Percentiles rank a stretch among this genome's conserved stretches.
Evolutionary conservation across 2,113 vertebrate species (phyloP).

Genomic region (Oryzias celebensis): DNA sequence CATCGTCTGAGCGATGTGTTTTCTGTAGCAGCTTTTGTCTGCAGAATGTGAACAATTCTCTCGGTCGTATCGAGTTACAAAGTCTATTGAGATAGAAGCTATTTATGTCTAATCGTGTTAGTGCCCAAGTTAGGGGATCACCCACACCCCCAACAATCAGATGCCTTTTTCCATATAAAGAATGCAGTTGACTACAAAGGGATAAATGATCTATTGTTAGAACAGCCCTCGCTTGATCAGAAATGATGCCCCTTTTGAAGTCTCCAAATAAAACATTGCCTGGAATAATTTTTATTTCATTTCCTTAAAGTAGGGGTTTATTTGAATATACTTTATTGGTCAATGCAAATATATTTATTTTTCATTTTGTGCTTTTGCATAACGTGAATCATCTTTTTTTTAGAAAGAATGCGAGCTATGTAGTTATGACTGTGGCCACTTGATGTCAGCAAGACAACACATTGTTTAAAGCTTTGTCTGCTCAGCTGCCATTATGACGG

Average conservation of each 20-base stretch:
- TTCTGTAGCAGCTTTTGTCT: slow-evolving; percentile 31
- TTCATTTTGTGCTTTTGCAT: neutral
- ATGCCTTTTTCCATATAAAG: slow-evolving; percentile 66
- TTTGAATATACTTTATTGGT: too few species aligned
- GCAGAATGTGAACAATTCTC: slow-evolving; percentile 49
- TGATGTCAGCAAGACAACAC: slow-evolving; percentile 65
- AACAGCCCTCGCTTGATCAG: slow-evolving; percentile 10
- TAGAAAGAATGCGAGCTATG: slow-evolving; percentile 11
- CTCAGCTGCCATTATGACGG: slow-evolving; percentile 6
- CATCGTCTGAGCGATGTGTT: slow-evolving; percentile 23
- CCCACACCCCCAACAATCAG: slow-evolving; percentile 63
- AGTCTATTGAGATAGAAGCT: slow-evolving; percentile 62
- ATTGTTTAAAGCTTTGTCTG: slow-evolving; percentile 15
- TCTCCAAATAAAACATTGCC: too few species aligned
- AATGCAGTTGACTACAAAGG: slow-evolving; percentile 40
- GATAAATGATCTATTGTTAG: slow-evolving; percentile 39
- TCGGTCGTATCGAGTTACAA: slow-evolving; percentile 62
- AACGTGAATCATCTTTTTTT: neutral
- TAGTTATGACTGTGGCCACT: slow-evolving; percentile 53
- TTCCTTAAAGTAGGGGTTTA: too few species aligned
- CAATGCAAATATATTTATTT: too few species aligned
- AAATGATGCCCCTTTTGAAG: neutral
- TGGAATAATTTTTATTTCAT: too few species aligned
- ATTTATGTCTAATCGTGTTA: slow-evolving; percentile 76
- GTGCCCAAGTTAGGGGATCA: slow-evolving; percentile 75